A percentile compares a stretch with the other conserved stretches of the same genome.
phyloP scores from a whole-genome alignment of 37 sponge, comb jelly and placozoan species.

The Agelas oroides region DNA sequence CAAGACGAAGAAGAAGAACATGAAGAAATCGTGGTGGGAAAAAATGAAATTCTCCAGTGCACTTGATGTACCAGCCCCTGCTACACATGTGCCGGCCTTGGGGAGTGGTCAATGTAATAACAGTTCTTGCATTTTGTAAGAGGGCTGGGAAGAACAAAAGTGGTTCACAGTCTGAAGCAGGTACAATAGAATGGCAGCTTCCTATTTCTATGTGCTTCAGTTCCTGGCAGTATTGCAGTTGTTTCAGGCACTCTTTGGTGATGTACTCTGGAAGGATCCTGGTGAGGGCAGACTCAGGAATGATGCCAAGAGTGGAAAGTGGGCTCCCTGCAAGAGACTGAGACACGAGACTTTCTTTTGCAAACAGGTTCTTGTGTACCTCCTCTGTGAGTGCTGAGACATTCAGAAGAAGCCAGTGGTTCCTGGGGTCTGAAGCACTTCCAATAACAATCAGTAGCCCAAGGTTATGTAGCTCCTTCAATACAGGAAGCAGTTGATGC shows the following conservation, averaged over 20 bases:
- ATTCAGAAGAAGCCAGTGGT: background rate
- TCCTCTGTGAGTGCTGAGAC: constrained; percentile 8
- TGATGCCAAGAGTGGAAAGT: background rate
- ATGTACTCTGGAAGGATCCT: constrained; percentile 12
- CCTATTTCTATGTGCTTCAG: constrained; percentile 1
- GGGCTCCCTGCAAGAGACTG: too few relatives aligned
- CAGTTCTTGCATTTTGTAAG: background rate
- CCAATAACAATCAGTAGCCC: constrained; percentile 5
- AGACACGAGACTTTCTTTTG: background rate
- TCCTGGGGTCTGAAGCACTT: background rate
- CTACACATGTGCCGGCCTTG: background rate
- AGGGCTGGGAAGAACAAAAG: constrained; percentile 53
- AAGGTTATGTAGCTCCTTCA: constrained; percentile 2
- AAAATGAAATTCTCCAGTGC: constrained; percentile 8
- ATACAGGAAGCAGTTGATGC: background rate
- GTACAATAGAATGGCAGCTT: background rate
- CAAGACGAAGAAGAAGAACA: constrained; percentile 30
- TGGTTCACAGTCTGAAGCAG: background rate
- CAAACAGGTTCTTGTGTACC: background rate
- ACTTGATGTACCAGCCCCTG: constrained; percentile 38
- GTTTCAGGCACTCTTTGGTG: constrained; percentile 12
- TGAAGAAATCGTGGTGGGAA: constrained; percentile 51
- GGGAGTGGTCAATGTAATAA: background rate
- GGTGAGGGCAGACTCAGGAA: constrained; percentile 1
- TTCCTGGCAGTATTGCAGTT: constrained; percentile 35